A percentile compares a stretch with the other conserved stretches of the same genome.
Conservation (phyloP, 2,113 vertebrate genomes). For the Tylochromis polylepis region DNA sequence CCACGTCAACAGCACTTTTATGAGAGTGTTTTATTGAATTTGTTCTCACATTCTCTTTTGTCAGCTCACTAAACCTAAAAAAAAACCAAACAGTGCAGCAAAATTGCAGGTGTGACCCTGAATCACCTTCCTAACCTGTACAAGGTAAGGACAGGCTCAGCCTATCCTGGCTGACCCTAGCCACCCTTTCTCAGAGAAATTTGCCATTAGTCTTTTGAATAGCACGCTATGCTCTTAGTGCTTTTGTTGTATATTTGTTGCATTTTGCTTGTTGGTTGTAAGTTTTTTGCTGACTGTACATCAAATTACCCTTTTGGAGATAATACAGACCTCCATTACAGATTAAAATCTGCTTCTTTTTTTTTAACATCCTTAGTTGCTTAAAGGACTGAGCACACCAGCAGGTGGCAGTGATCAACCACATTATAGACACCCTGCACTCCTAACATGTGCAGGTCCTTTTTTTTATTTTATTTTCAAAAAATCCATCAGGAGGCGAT, state of each 20-base stretch:
- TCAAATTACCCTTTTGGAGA: neutral
- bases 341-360: neutral
- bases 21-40: neutral
- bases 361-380: neutral
- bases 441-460: neutral
- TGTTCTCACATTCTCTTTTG: neutral
- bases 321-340: neutral
- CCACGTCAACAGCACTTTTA: neutral
- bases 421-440: neutral
- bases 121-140: neutral
- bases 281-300: neutral
- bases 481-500: conserved; percentile 20
- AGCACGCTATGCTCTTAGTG: neutral
- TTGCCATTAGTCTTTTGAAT: neutral
- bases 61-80: neutral
- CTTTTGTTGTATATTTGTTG: neutral
- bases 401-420: conserved; percentile 28
- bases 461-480: too few relatives aligned
- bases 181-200: neutral
- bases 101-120: neutral
- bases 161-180: neutral
- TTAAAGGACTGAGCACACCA: neutral
- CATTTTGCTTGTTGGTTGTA: neutral
- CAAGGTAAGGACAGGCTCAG: neutral
- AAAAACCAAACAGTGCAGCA: neutral